Conservation (phyloP, 2,113 vertebrate species). For the Mungos mungo region DNA sequence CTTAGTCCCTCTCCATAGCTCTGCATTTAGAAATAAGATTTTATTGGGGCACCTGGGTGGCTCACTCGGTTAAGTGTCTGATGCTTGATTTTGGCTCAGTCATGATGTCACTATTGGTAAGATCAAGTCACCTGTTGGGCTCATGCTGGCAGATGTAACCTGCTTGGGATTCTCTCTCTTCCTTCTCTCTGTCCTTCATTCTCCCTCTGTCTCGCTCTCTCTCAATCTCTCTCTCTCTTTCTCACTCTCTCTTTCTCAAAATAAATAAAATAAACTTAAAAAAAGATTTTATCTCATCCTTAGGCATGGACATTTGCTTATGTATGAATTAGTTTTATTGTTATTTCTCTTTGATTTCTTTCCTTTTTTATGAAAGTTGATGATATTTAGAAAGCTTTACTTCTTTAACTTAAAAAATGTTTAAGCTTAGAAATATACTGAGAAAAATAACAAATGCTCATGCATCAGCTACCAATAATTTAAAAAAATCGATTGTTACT, state of each 20-base stretch:
- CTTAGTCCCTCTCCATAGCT: not conserved
- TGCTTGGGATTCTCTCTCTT: too few species aligned
- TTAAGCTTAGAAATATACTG: not conserved
- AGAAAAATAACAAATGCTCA: not conserved
- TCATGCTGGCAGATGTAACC: too few species aligned
- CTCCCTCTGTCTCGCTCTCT: too few species aligned
- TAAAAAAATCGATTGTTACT: not conserved
- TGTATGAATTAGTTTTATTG: not conserved
- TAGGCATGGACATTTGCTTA: not conserved
- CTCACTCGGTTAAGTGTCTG: too few species aligned
- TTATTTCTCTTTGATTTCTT: not conserved
- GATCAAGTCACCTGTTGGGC: too few species aligned
- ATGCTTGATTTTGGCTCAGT: too few species aligned
- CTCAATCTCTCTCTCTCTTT: too few species aligned
- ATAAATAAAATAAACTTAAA: too few species aligned
- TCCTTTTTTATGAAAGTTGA: not conserved
- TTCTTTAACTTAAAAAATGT: conserved; percentile 16
- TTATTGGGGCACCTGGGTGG: not conserved
- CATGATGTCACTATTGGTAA: too few species aligned
- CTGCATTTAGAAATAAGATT: not conserved
- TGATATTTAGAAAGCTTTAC: not conserved
- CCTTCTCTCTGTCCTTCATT: too few species aligned
- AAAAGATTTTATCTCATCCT: not conserved
- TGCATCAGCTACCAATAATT: not conserved
- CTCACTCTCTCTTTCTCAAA: too few species aligned